phyloP scores from a whole-genome alignment of 2,113 vertebrate genomes.

The Callocephalon fimbriatum region DNA sequence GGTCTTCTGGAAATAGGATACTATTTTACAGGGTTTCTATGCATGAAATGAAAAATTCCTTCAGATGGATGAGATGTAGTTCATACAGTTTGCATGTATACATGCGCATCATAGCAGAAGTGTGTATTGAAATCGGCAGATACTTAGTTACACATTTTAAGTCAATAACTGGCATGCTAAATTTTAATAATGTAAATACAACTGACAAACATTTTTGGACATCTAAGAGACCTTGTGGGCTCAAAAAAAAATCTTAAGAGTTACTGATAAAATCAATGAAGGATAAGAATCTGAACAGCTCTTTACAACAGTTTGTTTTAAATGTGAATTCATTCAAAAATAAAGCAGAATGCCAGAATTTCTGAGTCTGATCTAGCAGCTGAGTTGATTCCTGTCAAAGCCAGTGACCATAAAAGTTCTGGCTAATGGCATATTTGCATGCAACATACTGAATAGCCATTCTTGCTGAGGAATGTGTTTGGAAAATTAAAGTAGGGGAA shows the following conservation, averaged over 20 bases:
- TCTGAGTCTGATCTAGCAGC: not conserved
- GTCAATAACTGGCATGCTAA: not conserved
- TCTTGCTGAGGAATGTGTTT: not conserved
- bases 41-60: not conserved
- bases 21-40: not conserved
- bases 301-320: not conserved
- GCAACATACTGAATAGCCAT: not conserved
- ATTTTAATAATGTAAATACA: not conserved
- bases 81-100: not conserved
- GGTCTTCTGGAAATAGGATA: not conserved
- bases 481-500: not conserved
- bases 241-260: not conserved
- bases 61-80: not conserved
- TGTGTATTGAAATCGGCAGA: not conserved
- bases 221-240: not conserved
- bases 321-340: not conserved
- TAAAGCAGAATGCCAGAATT: not conserved
- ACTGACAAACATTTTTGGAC: not conserved
- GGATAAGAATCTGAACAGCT: not conserved
- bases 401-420: not conserved
- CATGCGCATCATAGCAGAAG: not conserved
- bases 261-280: not conserved
- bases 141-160: not conserved
- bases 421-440: not conserved
- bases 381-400: not conserved